Evolutionary conservation across 1,140 invertebrate species (phyloP), one percentile per base, ranked within the genome.

Genomic region (Lordiphosa stackelbergi): DNA sequence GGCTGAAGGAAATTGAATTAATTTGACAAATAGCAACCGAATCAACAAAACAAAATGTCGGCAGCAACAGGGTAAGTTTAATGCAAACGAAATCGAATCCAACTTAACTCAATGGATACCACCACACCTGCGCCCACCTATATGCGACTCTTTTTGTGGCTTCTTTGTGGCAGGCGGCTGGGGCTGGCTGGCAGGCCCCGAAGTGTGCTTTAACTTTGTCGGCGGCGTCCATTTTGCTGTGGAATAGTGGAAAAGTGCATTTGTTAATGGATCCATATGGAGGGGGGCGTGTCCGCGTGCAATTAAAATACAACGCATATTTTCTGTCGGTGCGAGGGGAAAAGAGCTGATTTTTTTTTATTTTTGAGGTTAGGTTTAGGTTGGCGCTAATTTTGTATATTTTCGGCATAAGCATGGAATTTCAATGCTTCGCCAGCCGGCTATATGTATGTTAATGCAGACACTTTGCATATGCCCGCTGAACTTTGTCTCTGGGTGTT

Each of bases 301-400:
- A 78, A 64, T 47, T 72, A 69, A 69, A 78, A 73, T 72, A 59
- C 53, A 22, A 46, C 28, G 28, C 28, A 31, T 31, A 31, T 31
- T 8, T 31, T 31, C 7, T 7, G 0, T 31, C 6, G 28, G 28
- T 8, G 28, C 2, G 28, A 8, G 28, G 28, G 7, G 28, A 31
- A 8, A 8, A 8, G 28, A 2, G 28, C 2, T 31, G 28, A 8
- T 31, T 31, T 31, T 31, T 31, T 31, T 73, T 55, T 69, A 61
- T 74, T 62, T 58, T 83, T 83, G 77, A 83, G 77, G 77, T 83
- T 83, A 83, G 77, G 77, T 83, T 66, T 42, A 35, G 42, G 37
- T 66, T 66, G 60, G 48, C 57, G 57, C 54, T 69, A 54, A 59
- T 61, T 56, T 72, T 56, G 43, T 73, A 57, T 43, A 53, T 66